phyloP scores from a whole-genome alignment of 2,113 vertebrate species.

The Serinus canaria region DNA sequence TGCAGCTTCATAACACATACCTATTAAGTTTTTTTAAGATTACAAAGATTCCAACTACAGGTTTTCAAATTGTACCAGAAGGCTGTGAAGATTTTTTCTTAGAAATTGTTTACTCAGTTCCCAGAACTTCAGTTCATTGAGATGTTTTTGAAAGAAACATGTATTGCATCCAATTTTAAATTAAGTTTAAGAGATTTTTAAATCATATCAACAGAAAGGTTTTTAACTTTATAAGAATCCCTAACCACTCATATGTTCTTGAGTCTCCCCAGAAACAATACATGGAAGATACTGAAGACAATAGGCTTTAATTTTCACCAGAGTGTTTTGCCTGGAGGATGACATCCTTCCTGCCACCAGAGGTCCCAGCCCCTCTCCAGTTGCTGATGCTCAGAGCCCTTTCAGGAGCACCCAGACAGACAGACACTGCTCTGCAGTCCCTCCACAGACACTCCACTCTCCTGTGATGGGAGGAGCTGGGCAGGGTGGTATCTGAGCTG shows the following conservation, averaged over 20 bases:
- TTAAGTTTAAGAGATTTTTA: not conserved
- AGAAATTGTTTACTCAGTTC: not conserved
- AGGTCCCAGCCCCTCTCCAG: not conserved
- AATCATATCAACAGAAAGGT: not conserved
- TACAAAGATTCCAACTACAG: not conserved
- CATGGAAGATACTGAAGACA: not conserved
- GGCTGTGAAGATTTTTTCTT: not conserved
- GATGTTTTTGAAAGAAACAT: not conserved
- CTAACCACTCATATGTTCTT: not conserved
- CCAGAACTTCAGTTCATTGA: not conserved
- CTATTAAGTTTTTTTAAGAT: not conserved
- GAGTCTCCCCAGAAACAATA: not conserved
- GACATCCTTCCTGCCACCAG: not conserved
- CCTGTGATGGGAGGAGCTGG: not conserved
- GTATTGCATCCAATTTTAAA: not conserved
- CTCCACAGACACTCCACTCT: no score
- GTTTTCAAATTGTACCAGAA: not conserved
- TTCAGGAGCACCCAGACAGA: not conserved
- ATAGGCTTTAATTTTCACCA: not conserved
- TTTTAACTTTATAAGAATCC: not conserved
- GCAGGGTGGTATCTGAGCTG: not conserved
- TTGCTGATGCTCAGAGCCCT: not conserved
- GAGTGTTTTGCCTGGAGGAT: not conserved
- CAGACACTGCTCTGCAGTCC: not conserved
- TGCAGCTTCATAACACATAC: not conserved